Percentiles rank a stretch among this genome's conserved stretches.
Evolutionary conservation across 2,888 invertebrate genomes (phyloP).

Genomic region (Lottia gigantea): DNA sequence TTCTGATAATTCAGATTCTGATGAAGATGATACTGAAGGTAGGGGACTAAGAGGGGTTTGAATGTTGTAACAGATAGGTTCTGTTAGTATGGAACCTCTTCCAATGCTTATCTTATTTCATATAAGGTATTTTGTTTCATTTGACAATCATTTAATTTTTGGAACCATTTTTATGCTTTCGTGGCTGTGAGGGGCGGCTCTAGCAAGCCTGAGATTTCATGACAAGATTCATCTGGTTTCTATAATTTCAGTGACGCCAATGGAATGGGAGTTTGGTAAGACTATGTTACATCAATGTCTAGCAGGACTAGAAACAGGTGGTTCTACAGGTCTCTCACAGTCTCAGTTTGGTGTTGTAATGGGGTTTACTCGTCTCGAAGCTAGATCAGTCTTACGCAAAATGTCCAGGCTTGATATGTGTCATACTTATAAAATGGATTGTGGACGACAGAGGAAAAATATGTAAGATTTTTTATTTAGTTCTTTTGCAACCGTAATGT

Average conservation of each 20-base stretch:
- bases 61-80: too few species aligned
- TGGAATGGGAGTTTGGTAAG: conserved; percentile 34
- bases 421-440: conserved; percentile 29
- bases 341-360: conserved; percentile 47
- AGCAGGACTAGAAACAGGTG: conserved; percentile 70
- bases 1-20: background rate
- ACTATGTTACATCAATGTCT: conserved; percentile 71
- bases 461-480: conserved; percentile 28
- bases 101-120: too few species aligned
- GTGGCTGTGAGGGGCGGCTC: too few species aligned
- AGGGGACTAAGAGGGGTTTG: too few species aligned
- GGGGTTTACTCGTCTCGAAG: conserved; percentile 51
- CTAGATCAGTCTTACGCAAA: conserved; percentile 35
- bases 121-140: too few species aligned
- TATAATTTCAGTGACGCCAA: background rate
- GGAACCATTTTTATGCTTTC: too few species aligned
- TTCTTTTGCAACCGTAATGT: too few species aligned
- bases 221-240: too few species aligned
- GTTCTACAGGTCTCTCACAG: conserved; percentile 72
- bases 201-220: too few species aligned
- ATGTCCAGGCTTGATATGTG: conserved; percentile 24
- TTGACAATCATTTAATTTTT: too few species aligned
- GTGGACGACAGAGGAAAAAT: conserved; percentile 30
- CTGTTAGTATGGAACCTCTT: too few species aligned
- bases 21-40: background rate